phyloP scores from a whole-genome alignment of 2,113 vertebrate species.

The Phocoena phocoena region DNA sequence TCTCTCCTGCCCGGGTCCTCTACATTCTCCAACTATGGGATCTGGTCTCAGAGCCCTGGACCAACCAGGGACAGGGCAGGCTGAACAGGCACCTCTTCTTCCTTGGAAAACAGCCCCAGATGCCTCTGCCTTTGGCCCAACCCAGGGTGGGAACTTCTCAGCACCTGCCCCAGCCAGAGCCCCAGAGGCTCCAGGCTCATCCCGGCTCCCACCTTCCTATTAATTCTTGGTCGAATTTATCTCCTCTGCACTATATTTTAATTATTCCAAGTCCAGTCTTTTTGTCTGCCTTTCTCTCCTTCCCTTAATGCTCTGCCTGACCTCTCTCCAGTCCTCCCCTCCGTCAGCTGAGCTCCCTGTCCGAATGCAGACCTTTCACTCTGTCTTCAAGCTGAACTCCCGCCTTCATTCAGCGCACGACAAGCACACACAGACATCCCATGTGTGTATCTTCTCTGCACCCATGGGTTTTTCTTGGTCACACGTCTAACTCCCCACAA shows the following conservation, averaged over 20 bases:
- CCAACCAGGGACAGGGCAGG: not conserved
- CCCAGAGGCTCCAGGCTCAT: not conserved
- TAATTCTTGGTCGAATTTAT: not conserved
- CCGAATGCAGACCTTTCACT: not conserved
- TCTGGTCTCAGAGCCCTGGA: not conserved
- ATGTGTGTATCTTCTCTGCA: accelerated
- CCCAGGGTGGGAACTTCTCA: not conserved
- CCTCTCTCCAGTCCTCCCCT: not conserved
- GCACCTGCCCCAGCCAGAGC: not conserved
- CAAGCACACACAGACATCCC: not conserved
- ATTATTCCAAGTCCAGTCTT: not conserved
- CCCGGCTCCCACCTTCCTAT: not conserved
- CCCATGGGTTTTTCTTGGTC: not conserved
- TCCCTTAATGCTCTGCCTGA: not conserved
- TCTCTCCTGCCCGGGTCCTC: accelerated
- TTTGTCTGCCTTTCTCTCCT: not conserved
- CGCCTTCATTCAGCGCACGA: accelerated
- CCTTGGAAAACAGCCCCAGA: not conserved
- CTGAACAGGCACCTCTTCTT: not conserved
- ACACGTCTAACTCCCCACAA: not conserved
- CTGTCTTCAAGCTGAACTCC: not conserved
- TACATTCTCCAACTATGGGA: not conserved
- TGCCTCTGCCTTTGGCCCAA: not conserved
- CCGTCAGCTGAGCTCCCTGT: not conserved
- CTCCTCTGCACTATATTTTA: not conserved